Evolutionary conservation across 2,113 vertebrate genomes (phyloP).

Genomic region (Hypocryptadius cinnamomeus): DNA sequence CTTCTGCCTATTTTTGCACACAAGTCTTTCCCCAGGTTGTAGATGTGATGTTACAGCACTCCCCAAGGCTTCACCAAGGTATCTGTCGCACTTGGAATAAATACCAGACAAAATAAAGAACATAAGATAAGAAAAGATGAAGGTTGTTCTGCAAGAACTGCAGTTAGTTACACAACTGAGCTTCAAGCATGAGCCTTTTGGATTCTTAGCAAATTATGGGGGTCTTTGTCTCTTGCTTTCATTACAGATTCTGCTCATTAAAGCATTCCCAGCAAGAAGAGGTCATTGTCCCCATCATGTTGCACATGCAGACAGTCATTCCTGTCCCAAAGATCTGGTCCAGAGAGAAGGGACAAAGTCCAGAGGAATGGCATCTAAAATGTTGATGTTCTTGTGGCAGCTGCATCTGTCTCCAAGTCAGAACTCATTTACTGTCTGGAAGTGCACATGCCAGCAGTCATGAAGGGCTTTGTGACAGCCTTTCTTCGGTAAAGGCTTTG

Average conservation of each 20-base stretch:
- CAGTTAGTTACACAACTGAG: neutral
- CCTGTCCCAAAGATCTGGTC: neutral
- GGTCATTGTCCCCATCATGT: neutral
- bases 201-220: neutral
- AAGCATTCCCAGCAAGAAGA: neutral
- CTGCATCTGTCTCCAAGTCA: neutral
- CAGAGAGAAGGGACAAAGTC: neutral
- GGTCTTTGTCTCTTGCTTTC: neutral
- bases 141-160: neutral
- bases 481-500: conserved; percentile 1
- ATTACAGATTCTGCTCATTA: neutral
- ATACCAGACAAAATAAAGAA: conserved; percentile 16
- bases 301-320: neutral
- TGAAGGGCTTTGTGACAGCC: neutral
- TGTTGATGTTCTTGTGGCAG: neutral
- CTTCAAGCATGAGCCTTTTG: neutral
- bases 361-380: neutral
- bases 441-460: neutral
- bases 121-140: neutral
- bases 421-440: neutral
- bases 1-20: neutral
- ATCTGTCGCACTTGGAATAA: neutral
- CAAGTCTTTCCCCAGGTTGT: neutral
- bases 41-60: neutral
- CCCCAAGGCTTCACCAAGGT: neutral